A percentile compares a stretch with the other conserved stretches of the same genome.
Conservation (phyloP, 2,797 vertebrate genomes). For the Babyrousa celebensis region DNA sequence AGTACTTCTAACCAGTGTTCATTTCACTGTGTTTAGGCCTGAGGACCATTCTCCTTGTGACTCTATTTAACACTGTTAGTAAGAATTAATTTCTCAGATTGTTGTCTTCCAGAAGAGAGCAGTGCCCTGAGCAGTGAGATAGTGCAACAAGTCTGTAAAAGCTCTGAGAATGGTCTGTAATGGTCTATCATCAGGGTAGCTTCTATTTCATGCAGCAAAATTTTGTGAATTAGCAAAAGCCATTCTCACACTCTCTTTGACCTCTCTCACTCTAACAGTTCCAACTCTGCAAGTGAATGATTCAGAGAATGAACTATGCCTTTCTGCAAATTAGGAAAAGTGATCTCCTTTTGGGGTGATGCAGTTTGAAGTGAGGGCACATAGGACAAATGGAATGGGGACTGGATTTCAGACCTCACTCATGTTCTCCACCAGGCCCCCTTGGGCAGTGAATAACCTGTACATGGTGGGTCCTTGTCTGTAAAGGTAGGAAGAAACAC, state of each 20-base stretch:
- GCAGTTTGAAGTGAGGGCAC: constrained; percentile 21
- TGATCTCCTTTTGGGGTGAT: not conserved
- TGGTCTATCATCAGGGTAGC: not conserved
- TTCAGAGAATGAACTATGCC: not conserved
- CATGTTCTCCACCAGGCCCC: not conserved
- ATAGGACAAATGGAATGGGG: not conserved
- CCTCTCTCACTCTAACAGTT: not conserved
- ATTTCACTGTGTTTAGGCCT: constrained; percentile 21
- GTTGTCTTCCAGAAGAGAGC: not conserved
- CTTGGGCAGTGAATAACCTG: not conserved
- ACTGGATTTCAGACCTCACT: not conserved
- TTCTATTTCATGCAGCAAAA: not conserved
- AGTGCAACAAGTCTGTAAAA: constrained; percentile 6
- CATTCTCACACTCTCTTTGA: not conserved
- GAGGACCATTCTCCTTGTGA: constrained; percentile 9
- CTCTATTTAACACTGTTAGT: constrained; percentile 22
- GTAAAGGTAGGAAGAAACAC: not conserved
- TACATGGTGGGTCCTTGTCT: not conserved
- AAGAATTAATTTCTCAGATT: constrained; percentile 53
- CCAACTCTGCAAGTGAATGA: not conserved
- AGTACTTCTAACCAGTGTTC: constrained; percentile 42
- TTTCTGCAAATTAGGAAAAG: constrained; percentile 1
- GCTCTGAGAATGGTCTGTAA: not conserved
- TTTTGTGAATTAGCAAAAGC: constrained; percentile 24
- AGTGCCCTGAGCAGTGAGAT: not conserved